Percentiles rank a stretch among this genome's conserved stretches.
Evolutionary conservation across 2,888 invertebrate genomes (phyloP).

Genomic region (Oligia fasciuncula): DNA sequence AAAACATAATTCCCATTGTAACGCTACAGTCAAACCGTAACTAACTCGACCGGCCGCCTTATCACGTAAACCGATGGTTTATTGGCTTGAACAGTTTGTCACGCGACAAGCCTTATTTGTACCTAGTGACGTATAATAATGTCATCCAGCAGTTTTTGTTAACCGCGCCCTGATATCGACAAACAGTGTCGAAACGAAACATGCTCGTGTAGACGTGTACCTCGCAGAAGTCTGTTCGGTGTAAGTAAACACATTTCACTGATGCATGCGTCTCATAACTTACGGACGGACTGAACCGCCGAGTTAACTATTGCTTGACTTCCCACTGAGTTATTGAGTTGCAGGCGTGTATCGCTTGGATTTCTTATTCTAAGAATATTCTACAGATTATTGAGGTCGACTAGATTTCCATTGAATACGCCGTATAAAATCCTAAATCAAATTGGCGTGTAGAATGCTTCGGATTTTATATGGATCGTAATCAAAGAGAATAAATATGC

Average conservation of each 20-base stretch:
- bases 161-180: slow-evolving; percentile 43
- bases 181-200: slow-evolving; percentile 50
- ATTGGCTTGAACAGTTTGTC: slow-evolving; percentile 71
- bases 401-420: slow-evolving; percentile 55
- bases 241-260: slow-evolving; percentile 63
- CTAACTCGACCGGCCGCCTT: slow-evolving; percentile 67
- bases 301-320: slow-evolving; percentile 68
- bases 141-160: slow-evolving; percentile 49
- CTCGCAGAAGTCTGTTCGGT: slow-evolving; percentile 46
- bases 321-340: slow-evolving; percentile 69
- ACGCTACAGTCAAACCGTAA: slow-evolving; percentile 68
- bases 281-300: slow-evolving; percentile 62
- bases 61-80: slow-evolving; percentile 75
- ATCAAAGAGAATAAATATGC: slow-evolving; percentile 52
- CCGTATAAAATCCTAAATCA: slow-evolving; percentile 56
- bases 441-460: slow-evolving; percentile 51
- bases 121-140: slow-evolving; percentile 63
- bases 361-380: slow-evolving; percentile 64
- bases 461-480: slow-evolving; percentile 55
- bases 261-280: slow-evolving; percentile 70
- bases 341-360: slow-evolving; percentile 61
- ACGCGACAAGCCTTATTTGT: slow-evolving; percentile 74
- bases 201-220: slow-evolving; percentile 6
- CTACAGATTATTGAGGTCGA: slow-evolving; percentile 58
- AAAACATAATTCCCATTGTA: slow-evolving; percentile 76